These are phyloP conservation scores for Platerodrilus igneus DNA, from an alignment of 2,888 invertebrate genomes.

Conservation along the genomic window DNA sequence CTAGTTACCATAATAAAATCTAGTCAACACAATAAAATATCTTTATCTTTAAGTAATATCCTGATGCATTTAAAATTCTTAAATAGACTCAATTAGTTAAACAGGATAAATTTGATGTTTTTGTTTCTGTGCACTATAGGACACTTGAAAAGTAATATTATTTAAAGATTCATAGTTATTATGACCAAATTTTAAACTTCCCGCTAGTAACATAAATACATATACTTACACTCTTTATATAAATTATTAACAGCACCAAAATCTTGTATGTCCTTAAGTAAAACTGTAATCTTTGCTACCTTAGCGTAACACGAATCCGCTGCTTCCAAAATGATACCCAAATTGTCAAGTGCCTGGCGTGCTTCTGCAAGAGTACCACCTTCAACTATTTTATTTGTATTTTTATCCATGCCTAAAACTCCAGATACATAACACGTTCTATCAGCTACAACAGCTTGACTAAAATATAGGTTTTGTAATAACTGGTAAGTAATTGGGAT, in stretches of 20 bases:
- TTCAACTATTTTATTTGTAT: constrained; percentile 63
- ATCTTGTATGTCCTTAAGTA: constrained; percentile 75
- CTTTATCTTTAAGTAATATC: too few species aligned
- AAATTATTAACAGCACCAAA: constrained; percentile 77
- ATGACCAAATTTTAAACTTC: too few species aligned
- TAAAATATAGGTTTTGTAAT: constrained; percentile 47
- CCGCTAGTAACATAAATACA: too few species aligned
- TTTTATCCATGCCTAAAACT: constrained; percentile 71
- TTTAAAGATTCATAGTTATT: too few species aligned
- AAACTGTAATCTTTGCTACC: constrained; percentile 80
- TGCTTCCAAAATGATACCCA: constrained; percentile 71
- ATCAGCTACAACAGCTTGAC: constrained; percentile 80
- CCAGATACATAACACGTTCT: constrained; percentile 85
- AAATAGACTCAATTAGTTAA: too few species aligned
- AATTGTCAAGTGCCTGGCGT: constrained; percentile 70
- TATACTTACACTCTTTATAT: constrained; percentile 74
- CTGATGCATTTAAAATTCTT: too few species aligned
- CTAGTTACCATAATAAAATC: too few species aligned
- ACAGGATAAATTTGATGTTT: too few species aligned
- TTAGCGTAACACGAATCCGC: constrained; percentile 66
- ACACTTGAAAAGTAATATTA: too few species aligned
- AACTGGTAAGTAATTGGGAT: too few species aligned
- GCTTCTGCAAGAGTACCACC: constrained; percentile 74
- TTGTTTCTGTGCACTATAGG: too few species aligned
- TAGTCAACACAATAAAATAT: too few species aligned